Evolutionary conservation across 2,113 vertebrate species (phyloP), one percentile per base, ranked within the genome.

Genomic region (Lophochroa leadbeateri): DNA sequence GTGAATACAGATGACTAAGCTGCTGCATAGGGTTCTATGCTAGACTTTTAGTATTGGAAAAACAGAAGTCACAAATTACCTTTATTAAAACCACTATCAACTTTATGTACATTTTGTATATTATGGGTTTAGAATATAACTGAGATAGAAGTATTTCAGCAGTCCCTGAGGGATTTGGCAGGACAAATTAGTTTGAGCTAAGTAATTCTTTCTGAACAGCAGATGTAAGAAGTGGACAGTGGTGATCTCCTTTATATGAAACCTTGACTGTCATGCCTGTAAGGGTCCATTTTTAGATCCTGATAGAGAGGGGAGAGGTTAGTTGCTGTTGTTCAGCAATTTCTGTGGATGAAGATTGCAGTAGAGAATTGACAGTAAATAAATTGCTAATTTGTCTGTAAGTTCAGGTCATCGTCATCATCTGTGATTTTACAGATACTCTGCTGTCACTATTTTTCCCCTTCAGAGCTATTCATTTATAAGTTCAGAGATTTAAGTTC

Each of bases 401-500:
- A 31, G 17, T 74, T 82, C 28, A 63, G 50, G n/a, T 94, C 64
- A 67, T 74, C 1, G 2, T 86, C 37, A 29, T 49, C 25, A 41
- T 67, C 41, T 80, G 63, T 53, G 79, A 61, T 88, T 93, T 88
- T 90, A 25, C 46, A 76, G 53, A 29, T 77, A 65, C 8, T 90
- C 33, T 93, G 31, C 49, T 94, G 46, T 70, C n/a, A 29, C 35
- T 69, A 16, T 28, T 83, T 91, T 88, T 17, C 7, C n/a, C 35
- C 33, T 67, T 77, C 35, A 53, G 50, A 90, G 92, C 24, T 80
- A 64, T 90, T 77, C 88, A 80, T 78, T 88, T 89, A 7, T 43
- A 88, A 88, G 43, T 92, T 88, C 25, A 33, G 88, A 85, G 71
- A 82, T 96, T 76, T 80, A 80, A 93, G 96, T 95, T 96, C 95